These are phyloP conservation scores for Doris montereyensis DNA, from an alignment of 2,888 invertebrate genomes.

Conservation along the genomic window DNA sequence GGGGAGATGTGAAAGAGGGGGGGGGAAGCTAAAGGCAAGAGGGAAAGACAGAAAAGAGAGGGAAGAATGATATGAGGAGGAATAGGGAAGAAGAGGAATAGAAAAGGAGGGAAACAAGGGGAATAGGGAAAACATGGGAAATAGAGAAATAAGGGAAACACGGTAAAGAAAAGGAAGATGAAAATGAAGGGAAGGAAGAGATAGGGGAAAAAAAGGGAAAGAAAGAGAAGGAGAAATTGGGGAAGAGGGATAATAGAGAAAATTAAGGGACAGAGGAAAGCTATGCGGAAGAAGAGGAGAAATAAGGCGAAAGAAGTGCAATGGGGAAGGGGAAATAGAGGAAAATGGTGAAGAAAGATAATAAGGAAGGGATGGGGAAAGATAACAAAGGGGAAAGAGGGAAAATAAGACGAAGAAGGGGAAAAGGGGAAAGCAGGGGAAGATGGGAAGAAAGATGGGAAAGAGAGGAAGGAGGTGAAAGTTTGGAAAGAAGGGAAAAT, in stretches of 20 bases:
- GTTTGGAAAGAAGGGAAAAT: too few species aligned
- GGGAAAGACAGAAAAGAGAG: too few species aligned
- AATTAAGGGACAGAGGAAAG: not conserved
- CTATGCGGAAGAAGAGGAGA: not conserved
- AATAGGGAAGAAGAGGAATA: not conserved
- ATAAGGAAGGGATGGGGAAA: not conserved
- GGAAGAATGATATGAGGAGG: not conserved
- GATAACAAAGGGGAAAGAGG: not conserved
- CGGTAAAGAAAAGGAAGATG: not conserved
- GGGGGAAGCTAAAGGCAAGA: too few species aligned
- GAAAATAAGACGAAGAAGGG: not conserved
- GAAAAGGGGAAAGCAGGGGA: not conserved
- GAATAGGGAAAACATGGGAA: not conserved
- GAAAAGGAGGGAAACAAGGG: not conserved
- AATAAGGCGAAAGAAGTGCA: not conserved
- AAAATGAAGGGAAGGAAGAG: not conserved
- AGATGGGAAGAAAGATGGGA: not conserved
- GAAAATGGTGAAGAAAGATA: too few species aligned
- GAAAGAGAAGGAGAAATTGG: not conserved
- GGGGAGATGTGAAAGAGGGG: too few species aligned
- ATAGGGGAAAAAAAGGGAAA: not conserved
- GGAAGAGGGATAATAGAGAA: not conserved
- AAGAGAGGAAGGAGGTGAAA: not conserved
- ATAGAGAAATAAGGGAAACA: not conserved
- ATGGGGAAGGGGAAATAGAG: not conserved